Evolutionary conservation across 1,140 invertebrate species (phyloP).

Genomic region (Euglossa dilemma): DNA sequence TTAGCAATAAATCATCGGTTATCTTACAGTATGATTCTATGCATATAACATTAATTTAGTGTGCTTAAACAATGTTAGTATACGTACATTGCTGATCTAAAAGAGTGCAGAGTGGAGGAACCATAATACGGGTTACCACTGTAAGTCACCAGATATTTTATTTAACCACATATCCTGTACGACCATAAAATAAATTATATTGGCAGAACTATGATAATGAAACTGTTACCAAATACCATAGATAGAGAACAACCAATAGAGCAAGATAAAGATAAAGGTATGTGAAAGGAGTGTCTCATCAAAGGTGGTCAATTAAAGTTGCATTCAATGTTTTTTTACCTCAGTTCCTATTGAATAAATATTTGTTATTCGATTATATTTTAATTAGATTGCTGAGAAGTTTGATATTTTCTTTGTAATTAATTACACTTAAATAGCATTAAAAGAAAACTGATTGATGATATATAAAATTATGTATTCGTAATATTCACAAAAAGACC

Average conservation of each 20-base stretch:
- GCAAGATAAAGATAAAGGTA: conserved; percentile 51
- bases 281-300: conserved; percentile 29
- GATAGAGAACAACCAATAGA: conserved; percentile 51
- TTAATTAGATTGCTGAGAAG: neutral
- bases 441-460: neutral
- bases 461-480: neutral
- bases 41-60: conserved; percentile 59
- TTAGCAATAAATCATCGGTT: conserved; percentile 19
- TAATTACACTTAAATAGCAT: neutral
- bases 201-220: conserved; percentile 24
- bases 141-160: conserved; percentile 74
- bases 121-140: conserved; percentile 76
- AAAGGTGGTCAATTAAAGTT: conserved; percentile 1
- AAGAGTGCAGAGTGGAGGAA: conserved; percentile 77
- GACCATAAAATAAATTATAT: conserved; percentile 40
- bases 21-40: conserved; percentile 7
- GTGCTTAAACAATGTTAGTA: conserved; percentile 65
- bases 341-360: neutral
- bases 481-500: neutral
- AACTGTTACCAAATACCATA: conserved; percentile 52
- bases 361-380: neutral
- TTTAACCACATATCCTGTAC: conserved; percentile 46
- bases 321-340: neutral
- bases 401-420: neutral
- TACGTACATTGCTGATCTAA: conserved; percentile 77